Base-by-base conservation (phyloP, 1,140 invertebrate genomes). In the Globodera rostochiensis region DNA sequence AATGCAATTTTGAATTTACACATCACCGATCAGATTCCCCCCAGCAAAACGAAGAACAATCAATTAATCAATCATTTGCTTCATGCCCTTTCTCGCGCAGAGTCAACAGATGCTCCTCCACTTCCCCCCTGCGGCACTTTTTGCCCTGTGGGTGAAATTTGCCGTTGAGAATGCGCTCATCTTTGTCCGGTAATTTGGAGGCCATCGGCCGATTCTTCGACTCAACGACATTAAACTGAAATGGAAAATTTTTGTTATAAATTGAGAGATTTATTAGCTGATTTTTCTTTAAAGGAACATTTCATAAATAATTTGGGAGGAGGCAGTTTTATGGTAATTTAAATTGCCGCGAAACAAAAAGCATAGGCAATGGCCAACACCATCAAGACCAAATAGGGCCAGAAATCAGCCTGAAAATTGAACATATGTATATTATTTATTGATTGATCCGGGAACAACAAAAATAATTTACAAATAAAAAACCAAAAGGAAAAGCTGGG, bases 401-500 rank as follows among this genome's bases (percentile, higher is more conserved):
- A 85, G 19, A 84, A 53, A 66, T 85, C 78, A 4, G 80, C 15
- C 82, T 85, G 25, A 84, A 84, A 80, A 49, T 50, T 19, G 19
- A 82, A 82, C 76, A 36, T 36, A 36, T 36, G 2, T 36, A 25
- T 15, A 19, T 46, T 13, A 60, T 36, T 36, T 78, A 36, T 70
- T 25, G 0, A 70, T 64, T 50, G 21, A 19, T 13, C n/a, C 36
- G 36, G 36, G 36, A 36, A 36, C 36, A 36, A 36, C 36, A 36
- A 36, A 36, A 36, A 36, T 36, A 66, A 82, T 49, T 60, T 25
- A 6, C 46, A 3, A 11, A 71, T 36, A 50, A 1, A 70, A n/a
- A 73, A 86, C 86, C 83, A 88, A 75, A 53, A 84, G 67, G 74
- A 88, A 90, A 13, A 88, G 49, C 74, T 84, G 84, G 8, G 87